Evolutionary conservation across 2,113 vertebrate species (phyloP), one percentile per base, ranked within the genome.

Genomic region (Climacteris rufus): DNA sequence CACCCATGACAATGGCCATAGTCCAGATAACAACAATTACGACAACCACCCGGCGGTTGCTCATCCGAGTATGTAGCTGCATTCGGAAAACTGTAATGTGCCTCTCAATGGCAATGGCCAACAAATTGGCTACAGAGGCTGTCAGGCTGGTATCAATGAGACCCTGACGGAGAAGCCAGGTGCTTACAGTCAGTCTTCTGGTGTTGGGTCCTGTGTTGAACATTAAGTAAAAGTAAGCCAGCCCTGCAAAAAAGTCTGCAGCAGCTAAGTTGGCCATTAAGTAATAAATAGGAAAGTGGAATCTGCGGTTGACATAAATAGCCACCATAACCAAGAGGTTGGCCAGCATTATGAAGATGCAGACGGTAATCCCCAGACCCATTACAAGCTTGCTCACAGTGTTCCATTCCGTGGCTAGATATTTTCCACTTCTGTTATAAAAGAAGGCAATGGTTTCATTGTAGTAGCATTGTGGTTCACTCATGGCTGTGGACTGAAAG

Each of bases 191-290:
- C 93, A 99, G 94, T 80, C 99, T 98, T 95, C 99, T 98, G 19
- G 99, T 99, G 96, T 99, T 99, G 54, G 99, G 99, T 80, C 99
- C 99, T 20, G 99, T 99, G 98, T 99, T 99, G 97, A 99, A 99
- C 99, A 99, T 99, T 95, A 99, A 97, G 98, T 99, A 99, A 97
- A 99, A 99, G 97, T 99, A 99, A n/a, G 99, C 99, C 97, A 99
- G 97, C 75, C 99, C 99, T 10, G 99, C 99, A 94, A 99, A 99
- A 97, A 99, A 99, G 98, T 99, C 99, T 6, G 99, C 99, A 63
- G 99, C 99, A 3, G 99, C 99, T 97, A 99, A 98, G 94, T 99
- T 99, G 85, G 99, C 99, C 99, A 99, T 99, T 96, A 99, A 98
- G 96, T 99, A 99, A 98, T 99, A 99, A 97, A 99, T 99, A 98